Conservation (phyloP, 2,797 vertebrate species). For the Parambassis ranga region DNA sequence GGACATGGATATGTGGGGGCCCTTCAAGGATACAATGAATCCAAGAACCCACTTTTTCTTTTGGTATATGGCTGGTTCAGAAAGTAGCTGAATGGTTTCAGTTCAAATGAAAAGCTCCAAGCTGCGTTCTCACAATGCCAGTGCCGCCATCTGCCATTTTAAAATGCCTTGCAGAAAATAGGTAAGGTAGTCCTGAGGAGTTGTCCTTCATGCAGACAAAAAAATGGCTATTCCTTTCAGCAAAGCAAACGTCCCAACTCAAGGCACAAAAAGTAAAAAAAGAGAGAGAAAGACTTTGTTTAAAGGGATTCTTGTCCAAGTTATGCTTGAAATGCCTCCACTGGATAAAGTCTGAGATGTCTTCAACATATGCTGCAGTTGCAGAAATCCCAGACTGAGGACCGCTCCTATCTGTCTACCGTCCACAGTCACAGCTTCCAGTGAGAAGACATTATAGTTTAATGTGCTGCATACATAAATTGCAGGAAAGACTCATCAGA, state of each 20-base stretch:
- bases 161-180: conserved; percentile 27
- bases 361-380: conserved; percentile 66
- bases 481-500: conserved; percentile 1
- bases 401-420: conserved; percentile 28
- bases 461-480: conserved; percentile 13
- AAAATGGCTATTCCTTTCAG: conserved; percentile 8
- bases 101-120: conserved; percentile 40
- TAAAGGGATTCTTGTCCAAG: conserved; percentile 51
- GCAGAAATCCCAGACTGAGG: conserved; percentile 37
- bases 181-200: conserved; percentile 31
- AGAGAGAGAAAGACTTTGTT: conserved; percentile 35
- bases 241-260: conserved; percentile 13
- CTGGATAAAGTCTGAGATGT: conserved; percentile 55
- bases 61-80: conserved; percentile 3
- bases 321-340: conserved; percentile 40
- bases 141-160: conserved; percentile 37
- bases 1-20: conserved; percentile 69
- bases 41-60: conserved; percentile 19
- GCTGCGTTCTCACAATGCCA: conserved; percentile 20
- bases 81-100: conserved; percentile 34
- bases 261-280: conserved; percentile 41
- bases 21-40: conserved; percentile 37
- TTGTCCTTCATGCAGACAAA: conserved; percentile 7
- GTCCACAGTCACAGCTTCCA: conserved; percentile 47
- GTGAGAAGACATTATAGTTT: conserved; percentile 29